Percentiles rank a stretch among this genome's conserved stretches.
Evolutionary conservation across 2,797 vertebrate species (phyloP).

Genomic region (Aselliscus stoliczkanus): DNA sequence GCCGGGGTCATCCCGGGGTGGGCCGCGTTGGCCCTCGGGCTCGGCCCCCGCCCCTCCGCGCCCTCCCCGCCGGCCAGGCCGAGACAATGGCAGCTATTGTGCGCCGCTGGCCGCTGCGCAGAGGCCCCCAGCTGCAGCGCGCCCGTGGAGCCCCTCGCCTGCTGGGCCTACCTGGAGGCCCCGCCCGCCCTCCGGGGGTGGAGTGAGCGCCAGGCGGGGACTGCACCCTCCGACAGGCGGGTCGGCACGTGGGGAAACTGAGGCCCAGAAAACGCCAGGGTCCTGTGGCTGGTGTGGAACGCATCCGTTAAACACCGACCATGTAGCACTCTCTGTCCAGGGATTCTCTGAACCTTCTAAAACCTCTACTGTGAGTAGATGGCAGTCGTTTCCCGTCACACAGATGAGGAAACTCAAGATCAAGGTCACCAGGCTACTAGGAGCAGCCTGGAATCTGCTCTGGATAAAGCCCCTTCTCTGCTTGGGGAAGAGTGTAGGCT

Average conservation of each 20-base stretch:
- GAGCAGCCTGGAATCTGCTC: background rate
- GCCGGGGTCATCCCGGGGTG: slow-evolving; percentile 57
- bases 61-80: background rate
- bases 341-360: background rate
- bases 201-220: background rate
- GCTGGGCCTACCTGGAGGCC: background rate
- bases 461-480: background rate
- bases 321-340: background rate
- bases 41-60: background rate
- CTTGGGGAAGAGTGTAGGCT: background rate
- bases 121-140: slow-evolving; percentile 43
- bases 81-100: slow-evolving; percentile 72
- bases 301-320: background rate
- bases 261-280: background rate
- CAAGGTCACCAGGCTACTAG: background rate
- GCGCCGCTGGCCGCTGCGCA: background rate
- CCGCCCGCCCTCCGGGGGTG: background rate
- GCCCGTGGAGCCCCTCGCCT: background rate
- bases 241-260: background rate
- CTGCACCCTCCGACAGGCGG: background rate
- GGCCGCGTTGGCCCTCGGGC: background rate
- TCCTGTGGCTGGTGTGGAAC: background rate
- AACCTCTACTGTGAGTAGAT: background rate
- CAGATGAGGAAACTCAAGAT: slow-evolving; percentile 31
- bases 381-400: background rate